Evolutionary conservation across 2,113 vertebrate species (phyloP), one percentile per base, ranked within the genome.

Genomic region (Paracanthobrama guichenoti): DNA sequence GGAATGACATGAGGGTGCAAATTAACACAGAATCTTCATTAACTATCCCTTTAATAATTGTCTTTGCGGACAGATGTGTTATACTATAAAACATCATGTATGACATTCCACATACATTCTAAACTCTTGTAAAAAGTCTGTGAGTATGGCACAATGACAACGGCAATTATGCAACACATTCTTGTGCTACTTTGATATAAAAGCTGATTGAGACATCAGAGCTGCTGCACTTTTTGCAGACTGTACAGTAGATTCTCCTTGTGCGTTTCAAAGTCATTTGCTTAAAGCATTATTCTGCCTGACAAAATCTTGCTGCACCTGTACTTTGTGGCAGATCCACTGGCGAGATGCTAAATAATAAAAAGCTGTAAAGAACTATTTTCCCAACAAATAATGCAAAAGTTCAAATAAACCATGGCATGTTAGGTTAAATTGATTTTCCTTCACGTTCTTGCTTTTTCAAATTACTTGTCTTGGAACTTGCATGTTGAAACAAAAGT

Each of bases 401-500:
- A 59, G 50, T 59, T 62, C 18, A 24, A 22, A 31, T 55, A 10
- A 24, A 48, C 75, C 24, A 35, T n/a, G 64, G 53, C 39, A 48
- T 78, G 66, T 48, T 26, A 42, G 28, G 46, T 28, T 69, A 62
- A 83, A 85, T 77, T 50, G 44, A 77, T 84, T 86, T 39, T 60
- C 12, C 50, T 77, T 55, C 35, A n/a, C 18, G 53, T 81, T 50
- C 53, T 77, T 64, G 16, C 12, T 20, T 73, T 44, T 39, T 82
- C 66, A 79, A 8, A 88, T 83, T 74, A 69, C 74, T 84, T 85
- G 75, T 88, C 60, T 39, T 39, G 39, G 53, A n/a, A 74, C 76
- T 76, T 83, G 79, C 64, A 79, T n/a, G 42, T 85, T 39, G 50
- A 53, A 75, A 64, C 75, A 79, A 50, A n/a, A 79, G 67, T 22